Evolutionary conservation across 2,113 vertebrate species (phyloP), one percentile per base, ranked within the genome.

Genomic region (Clupea harengus): DNA sequence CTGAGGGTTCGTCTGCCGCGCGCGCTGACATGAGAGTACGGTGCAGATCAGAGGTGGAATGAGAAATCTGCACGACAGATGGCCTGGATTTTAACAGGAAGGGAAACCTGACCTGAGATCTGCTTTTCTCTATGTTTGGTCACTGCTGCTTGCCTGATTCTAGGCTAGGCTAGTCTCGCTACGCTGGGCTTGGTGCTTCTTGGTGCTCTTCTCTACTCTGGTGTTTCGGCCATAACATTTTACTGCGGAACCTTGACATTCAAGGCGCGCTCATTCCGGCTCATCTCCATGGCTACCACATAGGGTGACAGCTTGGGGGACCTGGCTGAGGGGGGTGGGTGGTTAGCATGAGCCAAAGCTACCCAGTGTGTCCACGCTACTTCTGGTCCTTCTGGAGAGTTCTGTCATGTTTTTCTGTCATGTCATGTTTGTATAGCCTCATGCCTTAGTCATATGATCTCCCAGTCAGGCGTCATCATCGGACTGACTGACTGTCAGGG

Each of bases 41-140:
- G 32, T 18, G 72, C 3, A 39, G 28, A 32, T 25, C n/a, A 78
- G 28, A 78, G 72, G 72, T 39, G 11, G 72, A 78, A 39, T 18
- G 54, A 3, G 22, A 18, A 60, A 60, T 22, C 11, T 28, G 72
- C 72, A 60, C 11, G 11, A 4, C 15, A 49, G 67, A 78, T 20
- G 46, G 32, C n/a, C 17, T 25, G 22, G 45, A 50, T 3, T 81
- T 6, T 47, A 45, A 28, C 28, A 47, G 82, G 18, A 81, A 84
- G 54, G 72, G 78, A 87, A 84, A 87, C 83, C 45, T 22, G 78
- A 81, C 64, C 57, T 18, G 52, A n/a, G 47, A 15, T 13, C 18
- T 81, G 8, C 18, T n/a, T 80, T 28, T 15, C 22, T 45, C 13
- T 22, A 17, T 47, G 25, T n/a, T 54, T 13, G 49, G 84, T 13